Conservation (phyloP, 2,888 invertebrate species). For the Dorcus parallelipipedus region DNA sequence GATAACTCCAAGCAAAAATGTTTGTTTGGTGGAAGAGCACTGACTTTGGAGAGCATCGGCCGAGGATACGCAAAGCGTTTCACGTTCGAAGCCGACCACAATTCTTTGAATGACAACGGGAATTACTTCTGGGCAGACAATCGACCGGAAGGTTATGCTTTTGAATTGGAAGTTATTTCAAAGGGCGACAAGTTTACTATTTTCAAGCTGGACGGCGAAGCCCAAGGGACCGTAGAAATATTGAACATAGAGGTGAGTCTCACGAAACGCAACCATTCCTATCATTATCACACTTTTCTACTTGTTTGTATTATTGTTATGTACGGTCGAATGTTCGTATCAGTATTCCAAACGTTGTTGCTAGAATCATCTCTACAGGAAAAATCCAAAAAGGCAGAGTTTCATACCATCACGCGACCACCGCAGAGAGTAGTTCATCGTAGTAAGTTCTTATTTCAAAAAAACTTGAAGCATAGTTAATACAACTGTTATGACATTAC, state of each 20-base stretch:
- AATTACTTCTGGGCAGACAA: slow-evolving; percentile 81
- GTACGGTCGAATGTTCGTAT: slow-evolving; percentile 19
- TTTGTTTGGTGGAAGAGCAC: slow-evolving; percentile 65
- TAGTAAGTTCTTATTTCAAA: slow-evolving; percentile 44
- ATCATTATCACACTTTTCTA: no score
- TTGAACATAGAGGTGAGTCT: slow-evolving; percentile 61
- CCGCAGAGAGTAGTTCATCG: slow-evolving; percentile 21
- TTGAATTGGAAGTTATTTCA: slow-evolving; percentile 65
- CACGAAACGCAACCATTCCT: not conserved
- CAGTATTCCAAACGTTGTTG: slow-evolving; percentile 30
- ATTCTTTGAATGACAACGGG: slow-evolving; percentile 62
- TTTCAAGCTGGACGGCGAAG: slow-evolving; percentile 60
- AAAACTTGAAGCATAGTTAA: slow-evolving; percentile 22
- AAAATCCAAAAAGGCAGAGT: slow-evolving; percentile 25
- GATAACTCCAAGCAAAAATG: slow-evolving; percentile 40
- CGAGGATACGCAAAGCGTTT: slow-evolving; percentile 71
- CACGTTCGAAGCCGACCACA: slow-evolving; percentile 64
- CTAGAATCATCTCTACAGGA: slow-evolving; percentile 27
- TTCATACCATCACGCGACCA: slow-evolving; percentile 8
- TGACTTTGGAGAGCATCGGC: slow-evolving; percentile 65
- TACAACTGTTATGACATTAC: slow-evolving; percentile 29
- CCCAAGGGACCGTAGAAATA: slow-evolving; percentile 66
- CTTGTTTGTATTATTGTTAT: not conserved
- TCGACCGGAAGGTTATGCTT: slow-evolving; percentile 67
- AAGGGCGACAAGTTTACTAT: slow-evolving; percentile 71